A percentile compares a stretch with the other conserved stretches of the same genome.
Conservation (phyloP, 2,113 vertebrate genomes). For the Hiodon tergisus region DNA sequence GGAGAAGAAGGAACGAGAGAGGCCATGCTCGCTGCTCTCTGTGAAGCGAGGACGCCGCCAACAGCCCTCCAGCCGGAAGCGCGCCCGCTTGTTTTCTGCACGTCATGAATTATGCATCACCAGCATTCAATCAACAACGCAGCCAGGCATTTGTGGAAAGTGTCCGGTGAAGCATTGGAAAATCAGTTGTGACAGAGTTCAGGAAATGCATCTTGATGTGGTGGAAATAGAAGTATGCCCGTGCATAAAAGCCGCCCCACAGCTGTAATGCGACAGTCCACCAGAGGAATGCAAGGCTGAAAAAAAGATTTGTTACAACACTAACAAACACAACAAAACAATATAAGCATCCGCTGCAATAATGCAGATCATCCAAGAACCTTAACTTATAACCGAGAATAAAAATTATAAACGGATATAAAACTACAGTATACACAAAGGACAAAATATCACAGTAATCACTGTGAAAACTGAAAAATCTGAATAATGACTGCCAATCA, state of each 20-base stretch:
- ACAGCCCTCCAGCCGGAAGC: conserved; percentile 44
- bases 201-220: conserved; percentile 51
- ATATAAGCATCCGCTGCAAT: no score
- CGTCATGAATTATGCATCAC: conserved; percentile 63
- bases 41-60: conserved; percentile 3
- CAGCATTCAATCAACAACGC: conserved; percentile 59
- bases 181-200: conserved; percentile 47
- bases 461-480: no score
- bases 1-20: not conserved
- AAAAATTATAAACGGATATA: no score
- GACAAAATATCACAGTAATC: no score
- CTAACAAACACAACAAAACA: no score
- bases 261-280: not conserved
- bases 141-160: conserved; percentile 52
- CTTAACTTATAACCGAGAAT: no score
- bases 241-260: conserved; percentile 35
- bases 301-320: no score
- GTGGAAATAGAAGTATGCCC: conserved; percentile 34
- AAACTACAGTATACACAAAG: no score
- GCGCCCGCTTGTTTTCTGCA: conserved; percentile 43
- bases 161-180: conserved; percentile 54
- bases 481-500: no score
- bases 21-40: not conserved
- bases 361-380: no score
- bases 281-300: no score